phyloP scores from a whole-genome alignment of 2,888 invertebrate genomes.

The Clitarchus hookeri region DNA sequence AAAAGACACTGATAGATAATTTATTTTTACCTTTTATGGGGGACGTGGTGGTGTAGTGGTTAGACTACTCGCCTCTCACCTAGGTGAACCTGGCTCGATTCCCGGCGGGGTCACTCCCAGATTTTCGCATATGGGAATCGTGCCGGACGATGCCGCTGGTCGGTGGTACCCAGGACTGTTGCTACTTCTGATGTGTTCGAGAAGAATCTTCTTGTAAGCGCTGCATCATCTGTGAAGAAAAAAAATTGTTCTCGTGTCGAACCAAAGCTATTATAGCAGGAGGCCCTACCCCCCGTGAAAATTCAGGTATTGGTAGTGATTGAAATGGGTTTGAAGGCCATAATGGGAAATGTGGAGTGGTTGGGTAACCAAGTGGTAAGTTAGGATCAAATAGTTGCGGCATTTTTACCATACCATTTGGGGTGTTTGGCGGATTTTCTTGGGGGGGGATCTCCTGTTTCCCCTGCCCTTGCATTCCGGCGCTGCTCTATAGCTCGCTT shows the following conservation, averaged over 20 bases:
- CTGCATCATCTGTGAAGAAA: conserved; percentile 79
- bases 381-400: conserved; percentile 68
- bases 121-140: no score
- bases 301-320: conserved; percentile 59
- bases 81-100: no score
- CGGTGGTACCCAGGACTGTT: conserved; percentile 27
- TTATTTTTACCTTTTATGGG: no score
- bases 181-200: conserved; percentile 52
- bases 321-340: conserved; percentile 71
- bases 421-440: no score
- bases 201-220: conserved; percentile 74
- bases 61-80: no score
- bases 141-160: conserved; percentile 31
- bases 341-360: conserved; percentile 69
- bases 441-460: no score
- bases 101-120: no score
- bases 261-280: conserved; percentile 54
- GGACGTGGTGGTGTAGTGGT: no score
- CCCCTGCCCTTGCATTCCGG: no score
- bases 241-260: conserved; percentile 71
- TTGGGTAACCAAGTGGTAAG: conserved; percentile 60
- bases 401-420: conserved; percentile 75
- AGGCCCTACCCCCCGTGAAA: conserved; percentile 54
- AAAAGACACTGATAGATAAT: no score
- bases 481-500: no score